Evolutionary conservation across 2,888 invertebrate genomes (phyloP).

Genomic region (Griposia aprilina): DNA sequence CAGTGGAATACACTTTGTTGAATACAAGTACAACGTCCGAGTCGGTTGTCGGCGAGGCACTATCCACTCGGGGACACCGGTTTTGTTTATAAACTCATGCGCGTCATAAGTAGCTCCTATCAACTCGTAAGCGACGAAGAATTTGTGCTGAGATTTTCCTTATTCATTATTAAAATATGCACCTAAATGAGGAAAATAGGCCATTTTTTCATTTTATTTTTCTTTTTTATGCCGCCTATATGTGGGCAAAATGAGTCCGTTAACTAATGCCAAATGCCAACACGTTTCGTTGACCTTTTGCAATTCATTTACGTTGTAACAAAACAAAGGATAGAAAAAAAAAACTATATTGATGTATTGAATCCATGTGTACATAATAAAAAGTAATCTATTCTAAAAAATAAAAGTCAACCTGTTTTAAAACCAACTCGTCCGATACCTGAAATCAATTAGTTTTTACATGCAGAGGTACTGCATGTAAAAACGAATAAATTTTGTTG

Average conservation of each 20-base stretch:
- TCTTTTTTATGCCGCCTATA: background rate
- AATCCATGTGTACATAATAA: background rate
- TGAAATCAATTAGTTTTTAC: background rate
- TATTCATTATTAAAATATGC: background rate
- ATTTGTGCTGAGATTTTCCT: conserved; percentile 46
- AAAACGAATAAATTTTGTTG: background rate
- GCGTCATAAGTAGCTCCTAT: conserved; percentile 55
- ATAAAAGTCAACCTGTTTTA: background rate
- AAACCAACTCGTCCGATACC: background rate
- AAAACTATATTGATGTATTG: background rate
- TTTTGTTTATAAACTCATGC: conserved; percentile 73
- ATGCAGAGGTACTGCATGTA: background rate
- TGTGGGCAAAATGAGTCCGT: background rate
- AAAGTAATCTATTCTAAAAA: background rate
- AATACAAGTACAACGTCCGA: conserved; percentile 48
- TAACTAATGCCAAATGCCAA: background rate
- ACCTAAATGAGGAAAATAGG: conserved; percentile 5
- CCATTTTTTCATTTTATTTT: background rate
- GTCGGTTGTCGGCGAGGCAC: conserved; percentile 57
- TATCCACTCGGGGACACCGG: conserved; percentile 60
- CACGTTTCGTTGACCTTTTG: background rate
- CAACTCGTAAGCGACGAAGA: conserved; percentile 12
- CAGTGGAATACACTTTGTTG: conserved; percentile 27
- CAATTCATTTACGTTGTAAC: background rate
- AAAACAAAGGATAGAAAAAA: background rate